phyloP scores from a whole-genome alignment of 2,113 vertebrate genomes.

The Coptodon bakossiorum region DNA sequence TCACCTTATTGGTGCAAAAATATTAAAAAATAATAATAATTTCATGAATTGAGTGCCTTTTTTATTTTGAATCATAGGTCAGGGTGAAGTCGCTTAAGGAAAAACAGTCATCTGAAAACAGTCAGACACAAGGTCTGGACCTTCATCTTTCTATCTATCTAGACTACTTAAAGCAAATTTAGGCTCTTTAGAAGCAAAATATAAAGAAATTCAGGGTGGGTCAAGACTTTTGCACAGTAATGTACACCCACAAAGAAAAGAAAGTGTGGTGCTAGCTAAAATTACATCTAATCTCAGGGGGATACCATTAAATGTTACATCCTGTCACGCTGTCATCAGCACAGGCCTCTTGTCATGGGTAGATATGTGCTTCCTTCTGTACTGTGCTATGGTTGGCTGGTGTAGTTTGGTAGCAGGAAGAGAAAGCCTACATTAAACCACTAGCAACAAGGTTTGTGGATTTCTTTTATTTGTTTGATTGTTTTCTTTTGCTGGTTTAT shows the following conservation, averaged over 20 bases:
- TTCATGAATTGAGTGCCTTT: too few species aligned
- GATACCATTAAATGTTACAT: neutral
- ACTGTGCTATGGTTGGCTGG: neutral
- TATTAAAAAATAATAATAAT: too few species aligned
- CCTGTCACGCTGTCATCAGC: neutral
- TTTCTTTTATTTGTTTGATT: neutral
- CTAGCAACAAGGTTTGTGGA: neutral
- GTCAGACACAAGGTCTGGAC: too few species aligned
- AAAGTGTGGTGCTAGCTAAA: neutral
- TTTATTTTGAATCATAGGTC: too few species aligned
- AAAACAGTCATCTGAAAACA: too few species aligned
- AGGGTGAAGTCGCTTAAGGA: too few species aligned
- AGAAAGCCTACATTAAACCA: neutral
- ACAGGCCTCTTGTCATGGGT: neutral
- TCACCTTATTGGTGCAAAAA: too few species aligned
- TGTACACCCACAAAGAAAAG: neutral
- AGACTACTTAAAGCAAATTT: too few species aligned
- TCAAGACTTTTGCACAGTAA: neutral
- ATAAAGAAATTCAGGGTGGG: neutral
- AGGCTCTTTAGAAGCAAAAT: neutral
- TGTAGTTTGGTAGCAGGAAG: neutral
- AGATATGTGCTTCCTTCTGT: neutral
- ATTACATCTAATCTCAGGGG: neutral
- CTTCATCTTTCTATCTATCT: too few species aligned
- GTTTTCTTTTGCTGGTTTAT: neutral